phyloP scores from a whole-genome alignment of 1,140 invertebrate genomes.

The Drosophila tropicalis region DNA sequence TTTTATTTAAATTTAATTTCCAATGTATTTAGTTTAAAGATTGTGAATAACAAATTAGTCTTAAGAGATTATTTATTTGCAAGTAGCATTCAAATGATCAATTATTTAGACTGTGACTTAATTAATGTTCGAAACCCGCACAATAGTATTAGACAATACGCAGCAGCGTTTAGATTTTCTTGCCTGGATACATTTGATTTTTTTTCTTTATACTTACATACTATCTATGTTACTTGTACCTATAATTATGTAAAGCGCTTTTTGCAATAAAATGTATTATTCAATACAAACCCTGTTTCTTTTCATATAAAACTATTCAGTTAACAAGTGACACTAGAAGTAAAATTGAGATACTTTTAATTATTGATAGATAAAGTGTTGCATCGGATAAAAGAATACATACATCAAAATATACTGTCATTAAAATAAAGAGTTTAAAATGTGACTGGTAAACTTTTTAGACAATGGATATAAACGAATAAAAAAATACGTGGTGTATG shows the following conservation, averaged over 20 bases:
- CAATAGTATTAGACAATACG: slow-evolving; percentile 43
- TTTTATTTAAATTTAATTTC: slow-evolving; percentile 35
- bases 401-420: neutral
- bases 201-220: slow-evolving; percentile 43
- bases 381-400: neutral
- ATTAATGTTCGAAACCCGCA: slow-evolving; percentile 28
- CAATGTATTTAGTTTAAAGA: slow-evolving; percentile 47
- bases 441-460: neutral
- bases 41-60: slow-evolving; percentile 40
- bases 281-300: slow-evolving; percentile 70
- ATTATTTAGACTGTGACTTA: slow-evolving; percentile 59
- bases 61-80: slow-evolving; percentile 37
- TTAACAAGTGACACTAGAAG: slow-evolving; percentile 1
- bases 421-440: neutral
- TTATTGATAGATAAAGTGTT: neutral
- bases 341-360: neutral
- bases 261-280: slow-evolving; percentile 83
- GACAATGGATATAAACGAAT: neutral
- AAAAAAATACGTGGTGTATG: neutral
- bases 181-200: slow-evolving; percentile 68
- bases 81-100: slow-evolving; percentile 45
- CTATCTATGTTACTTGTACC: slow-evolving; percentile 60
- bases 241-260: slow-evolving; percentile 81
- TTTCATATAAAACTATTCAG: slow-evolving; percentile 45
- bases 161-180: slow-evolving; percentile 56